Conservation (phyloP, 2,797 vertebrate species). For the Melanogrammus aeglefinus region DNA sequence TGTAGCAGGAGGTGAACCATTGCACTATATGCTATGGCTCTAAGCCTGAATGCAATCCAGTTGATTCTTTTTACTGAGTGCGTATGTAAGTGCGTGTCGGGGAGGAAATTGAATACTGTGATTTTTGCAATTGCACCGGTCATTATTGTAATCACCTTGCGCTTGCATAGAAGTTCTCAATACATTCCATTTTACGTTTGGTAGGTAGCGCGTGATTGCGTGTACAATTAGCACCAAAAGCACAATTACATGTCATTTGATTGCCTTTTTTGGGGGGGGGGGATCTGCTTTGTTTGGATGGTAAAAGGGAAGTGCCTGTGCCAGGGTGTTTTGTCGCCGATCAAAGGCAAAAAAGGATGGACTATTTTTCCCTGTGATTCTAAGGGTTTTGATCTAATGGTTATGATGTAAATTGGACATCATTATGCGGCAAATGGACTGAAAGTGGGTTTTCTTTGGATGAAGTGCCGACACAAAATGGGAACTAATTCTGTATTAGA, state of each 20-base stretch:
- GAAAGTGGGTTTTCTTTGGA: constrained; percentile 17
- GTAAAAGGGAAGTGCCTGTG: not conserved
- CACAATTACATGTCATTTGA: not conserved
- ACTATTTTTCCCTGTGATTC: constrained; percentile 28
- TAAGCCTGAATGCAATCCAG: not conserved
- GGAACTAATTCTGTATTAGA: constrained; percentile 30
- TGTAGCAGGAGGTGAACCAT: not conserved
- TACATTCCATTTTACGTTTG: not conserved
- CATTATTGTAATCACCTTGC: not conserved
- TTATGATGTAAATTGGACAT: constrained; percentile 36
- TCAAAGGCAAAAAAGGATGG: constrained; percentile 11
- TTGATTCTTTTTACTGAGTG: not conserved
- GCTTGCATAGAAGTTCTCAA: not conserved
- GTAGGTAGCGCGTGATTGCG: not conserved
- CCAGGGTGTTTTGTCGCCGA: not conserved
- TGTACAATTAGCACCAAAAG: not conserved
- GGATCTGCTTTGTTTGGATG: constrained; percentile 18
- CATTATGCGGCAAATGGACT: constrained; percentile 33
- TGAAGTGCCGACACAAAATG: constrained; percentile 19
- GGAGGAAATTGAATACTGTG: not conserved
- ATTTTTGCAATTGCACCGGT: not conserved
- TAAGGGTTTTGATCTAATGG: constrained; percentile 29
- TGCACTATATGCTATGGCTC: not conserved
- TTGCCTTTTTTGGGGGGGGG: constrained; percentile 38
- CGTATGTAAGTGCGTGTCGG: not conserved